A percentile compares a stretch with the other conserved stretches of the same genome.
phyloP scores from a whole-genome alignment of 1,140 invertebrate genomes.

The Ooceraea biroi region DNA sequence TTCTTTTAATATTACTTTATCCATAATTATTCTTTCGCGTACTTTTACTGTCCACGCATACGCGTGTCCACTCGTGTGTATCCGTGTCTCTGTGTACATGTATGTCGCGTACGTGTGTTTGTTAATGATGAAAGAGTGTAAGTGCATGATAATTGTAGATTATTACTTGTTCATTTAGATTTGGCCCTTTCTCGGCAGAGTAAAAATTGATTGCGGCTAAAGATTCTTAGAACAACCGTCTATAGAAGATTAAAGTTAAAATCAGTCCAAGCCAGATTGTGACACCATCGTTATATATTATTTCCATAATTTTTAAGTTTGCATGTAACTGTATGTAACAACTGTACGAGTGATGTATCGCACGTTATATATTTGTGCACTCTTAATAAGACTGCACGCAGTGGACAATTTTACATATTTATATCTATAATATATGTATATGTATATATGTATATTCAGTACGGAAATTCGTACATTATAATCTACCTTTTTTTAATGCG shows the following conservation, averaged over 20 bases:
- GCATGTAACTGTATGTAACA: slow-evolving; percentile 59
- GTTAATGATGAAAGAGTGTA: slow-evolving; percentile 77
- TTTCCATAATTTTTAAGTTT: slow-evolving; percentile 64
- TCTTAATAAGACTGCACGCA: not conserved
- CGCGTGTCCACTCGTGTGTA: not conserved
- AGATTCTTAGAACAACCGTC: slow-evolving; percentile 70
- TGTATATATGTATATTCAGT: no score
- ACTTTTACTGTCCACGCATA: slow-evolving; percentile 62
- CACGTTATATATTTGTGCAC: not conserved
- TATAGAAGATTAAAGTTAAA: slow-evolving; percentile 76
- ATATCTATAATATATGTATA: no score
- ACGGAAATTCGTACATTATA: no score
- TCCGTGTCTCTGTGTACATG: no score
- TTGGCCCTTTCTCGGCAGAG: slow-evolving; percentile 80
- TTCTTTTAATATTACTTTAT: slow-evolving; percentile 78
- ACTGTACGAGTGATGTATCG: slow-evolving; percentile 1
- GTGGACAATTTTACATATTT: slow-evolving; percentile 20
- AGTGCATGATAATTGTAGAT: slow-evolving; percentile 79
- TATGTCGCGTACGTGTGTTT: slow-evolving; percentile 51
- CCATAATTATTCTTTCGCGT: slow-evolving; percentile 62
- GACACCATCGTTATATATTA: slow-evolving; percentile 65
- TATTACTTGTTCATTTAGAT: slow-evolving; percentile 77
- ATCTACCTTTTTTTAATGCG: no score
- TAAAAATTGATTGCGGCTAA: slow-evolving; percentile 78
- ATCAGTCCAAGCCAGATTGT: slow-evolving; percentile 81